Evolutionary conservation across 2,113 vertebrate genomes (phyloP).

Genomic region (Xenopus laevis): DNA sequence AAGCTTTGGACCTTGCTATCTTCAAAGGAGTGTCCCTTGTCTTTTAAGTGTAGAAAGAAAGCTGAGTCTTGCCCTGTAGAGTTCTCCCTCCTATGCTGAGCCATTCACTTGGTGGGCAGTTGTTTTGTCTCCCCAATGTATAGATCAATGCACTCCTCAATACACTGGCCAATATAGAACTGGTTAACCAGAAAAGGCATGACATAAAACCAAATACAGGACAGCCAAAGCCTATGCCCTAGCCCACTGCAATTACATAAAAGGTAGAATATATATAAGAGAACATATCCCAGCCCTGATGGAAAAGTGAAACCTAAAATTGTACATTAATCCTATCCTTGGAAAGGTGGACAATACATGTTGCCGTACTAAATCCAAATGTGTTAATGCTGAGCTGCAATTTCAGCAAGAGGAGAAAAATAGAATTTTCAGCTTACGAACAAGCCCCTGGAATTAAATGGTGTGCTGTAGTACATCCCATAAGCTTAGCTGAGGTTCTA

Average conservation of each 20-base stretch:
- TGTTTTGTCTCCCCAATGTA: too few relatives aligned
- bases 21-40: too few relatives aligned
- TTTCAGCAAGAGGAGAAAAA: slow-evolving; percentile 1
- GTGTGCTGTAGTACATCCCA: slow-evolving; percentile 4
- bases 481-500: slow-evolving; percentile 18
- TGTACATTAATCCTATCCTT: neutral
- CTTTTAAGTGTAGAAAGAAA: too few relatives aligned
- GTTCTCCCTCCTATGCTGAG: too few relatives aligned
- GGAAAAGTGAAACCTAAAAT: neutral
- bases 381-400: slow-evolving; percentile 18
- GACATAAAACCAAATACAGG: neutral
- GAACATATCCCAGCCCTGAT: neutral
- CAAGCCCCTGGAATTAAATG: neutral
- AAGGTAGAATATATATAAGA: neutral
- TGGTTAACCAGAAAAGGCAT: too few relatives aligned
- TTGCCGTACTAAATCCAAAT: neutral
- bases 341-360: neutral
- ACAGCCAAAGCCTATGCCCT: neutral
- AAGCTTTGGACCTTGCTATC: too few relatives aligned
- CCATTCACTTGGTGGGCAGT: too few relatives aligned
- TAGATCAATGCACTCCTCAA: too few relatives aligned
- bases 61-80: too few relatives aligned
- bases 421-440: neutral
- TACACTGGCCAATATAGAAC: too few relatives aligned
- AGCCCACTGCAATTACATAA: neutral